Evolutionary conservation across 2,888 invertebrate genomes (phyloP).

Genomic region (Alviniconcha strummeri): DNA sequence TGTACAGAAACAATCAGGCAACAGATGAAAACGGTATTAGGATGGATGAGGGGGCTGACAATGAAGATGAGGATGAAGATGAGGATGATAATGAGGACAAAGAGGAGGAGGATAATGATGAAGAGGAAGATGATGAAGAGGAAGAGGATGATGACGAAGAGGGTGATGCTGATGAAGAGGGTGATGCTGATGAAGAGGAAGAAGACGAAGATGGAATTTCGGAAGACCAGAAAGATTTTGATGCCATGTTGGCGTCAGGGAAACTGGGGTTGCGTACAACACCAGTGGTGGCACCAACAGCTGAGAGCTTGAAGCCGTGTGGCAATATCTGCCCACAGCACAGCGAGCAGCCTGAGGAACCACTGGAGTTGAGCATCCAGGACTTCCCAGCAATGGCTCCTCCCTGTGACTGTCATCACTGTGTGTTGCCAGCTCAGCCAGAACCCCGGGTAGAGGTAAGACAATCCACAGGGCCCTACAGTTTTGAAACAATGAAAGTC

Average conservation of each 20-base stretch:
- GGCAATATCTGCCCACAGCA: slow-evolving; percentile 20
- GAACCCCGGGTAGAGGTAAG: slow-evolving; percentile 51
- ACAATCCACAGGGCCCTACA: too few relatives aligned
- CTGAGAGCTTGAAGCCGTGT: slow-evolving; percentile 20
- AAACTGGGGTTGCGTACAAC: slow-evolving; percentile 41
- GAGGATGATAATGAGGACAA: slow-evolving; percentile 56
- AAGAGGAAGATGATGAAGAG: slow-evolving; percentile 46
- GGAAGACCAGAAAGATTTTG: slow-evolving; percentile 40
- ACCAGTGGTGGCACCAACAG: slow-evolving; percentile 21
- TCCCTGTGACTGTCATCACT: slow-evolving; percentile 66
- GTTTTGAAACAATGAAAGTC: too few relatives aligned
- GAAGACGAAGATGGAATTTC: slow-evolving; percentile 54
- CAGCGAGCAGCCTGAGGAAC: slow-evolving; percentile 27
- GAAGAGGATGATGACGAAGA: slow-evolving; percentile 46
- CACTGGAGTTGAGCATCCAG: slow-evolving; percentile 25
- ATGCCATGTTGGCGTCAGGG: slow-evolving; percentile 29
- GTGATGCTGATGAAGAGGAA: slow-evolving; percentile 59
- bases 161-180: slow-evolving; percentile 50
- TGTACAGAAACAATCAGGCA: slow-evolving; percentile 15
- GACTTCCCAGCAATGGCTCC: slow-evolving; percentile 27
- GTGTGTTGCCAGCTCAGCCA: slow-evolving; percentile 59
- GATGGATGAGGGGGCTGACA: slow-evolving; percentile 29
- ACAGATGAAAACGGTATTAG: slow-evolving; percentile 13
- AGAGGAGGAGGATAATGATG: slow-evolving; percentile 44
- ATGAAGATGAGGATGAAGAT: slow-evolving; percentile 44